Conservation (phyloP, 2,797 vertebrate genomes). For the Gadopsis marmoratus region DNA sequence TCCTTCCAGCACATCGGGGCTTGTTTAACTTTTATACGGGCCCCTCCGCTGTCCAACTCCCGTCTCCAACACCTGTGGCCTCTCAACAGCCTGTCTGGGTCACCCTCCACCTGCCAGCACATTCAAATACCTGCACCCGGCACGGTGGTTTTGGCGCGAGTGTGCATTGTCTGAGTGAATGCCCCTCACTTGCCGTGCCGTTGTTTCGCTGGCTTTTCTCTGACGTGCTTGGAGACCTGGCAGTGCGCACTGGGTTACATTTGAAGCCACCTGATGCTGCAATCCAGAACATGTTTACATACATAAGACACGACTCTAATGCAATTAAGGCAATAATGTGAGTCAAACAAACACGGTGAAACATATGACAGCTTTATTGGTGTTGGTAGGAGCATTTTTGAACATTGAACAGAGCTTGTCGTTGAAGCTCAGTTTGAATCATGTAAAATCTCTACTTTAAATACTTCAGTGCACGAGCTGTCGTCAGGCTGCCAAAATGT, state of each 20-base stretch:
- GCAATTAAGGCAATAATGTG: conserved; percentile 7
- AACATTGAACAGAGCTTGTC: neutral
- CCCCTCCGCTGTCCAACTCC: conserved; percentile 60
- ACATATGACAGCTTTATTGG: neutral
- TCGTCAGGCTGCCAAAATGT: neutral
- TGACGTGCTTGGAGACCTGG: conserved; percentile 9
- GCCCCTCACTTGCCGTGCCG: conserved; percentile 1
- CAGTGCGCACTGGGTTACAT: neutral
- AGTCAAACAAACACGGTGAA: conserved; percentile 2
- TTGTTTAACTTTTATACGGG: conserved; percentile 66
- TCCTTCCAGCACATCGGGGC: conserved; percentile 67
- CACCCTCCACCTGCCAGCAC: conserved; percentile 56
- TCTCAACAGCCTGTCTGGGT: conserved; percentile 72
- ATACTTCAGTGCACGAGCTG: neutral
- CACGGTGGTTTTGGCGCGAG: neutral
- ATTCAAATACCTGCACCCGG: conserved; percentile 33
- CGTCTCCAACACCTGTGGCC: conserved; percentile 69
- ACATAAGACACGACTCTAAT: conserved; percentile 17
- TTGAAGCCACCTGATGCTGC: conserved; percentile 17
- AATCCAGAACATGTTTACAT: conserved; percentile 41
- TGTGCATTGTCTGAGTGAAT: conserved; percentile 40
- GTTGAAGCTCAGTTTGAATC: neutral
- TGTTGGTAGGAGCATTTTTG: neutral
- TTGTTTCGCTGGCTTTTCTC: conserved; percentile 15
- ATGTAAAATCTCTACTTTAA: neutral